Conservation (phyloP, 1,140 invertebrate genomes). For the Phymastichus coffea region DNA sequence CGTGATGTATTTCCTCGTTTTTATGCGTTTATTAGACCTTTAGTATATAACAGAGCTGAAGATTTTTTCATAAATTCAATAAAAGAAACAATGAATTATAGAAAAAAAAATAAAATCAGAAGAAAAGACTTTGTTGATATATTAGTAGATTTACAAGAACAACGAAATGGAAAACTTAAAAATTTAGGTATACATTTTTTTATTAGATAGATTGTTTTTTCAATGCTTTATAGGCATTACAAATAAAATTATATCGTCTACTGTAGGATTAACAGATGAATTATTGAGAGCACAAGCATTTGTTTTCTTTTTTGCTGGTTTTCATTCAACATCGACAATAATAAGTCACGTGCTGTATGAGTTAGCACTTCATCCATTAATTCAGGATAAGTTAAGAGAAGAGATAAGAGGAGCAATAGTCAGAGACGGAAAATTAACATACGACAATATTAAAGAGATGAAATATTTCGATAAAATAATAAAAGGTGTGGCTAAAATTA, state of each 20-base stretch:
- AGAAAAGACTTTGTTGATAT: constrained; percentile 61
- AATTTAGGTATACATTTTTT: constrained; percentile 34
- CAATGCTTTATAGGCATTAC: not conserved
- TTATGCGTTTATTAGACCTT: constrained; percentile 10
- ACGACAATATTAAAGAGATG: constrained; percentile 55
- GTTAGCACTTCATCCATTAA: constrained; percentile 55
- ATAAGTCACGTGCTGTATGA: constrained; percentile 55
- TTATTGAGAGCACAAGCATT: constrained; percentile 45
- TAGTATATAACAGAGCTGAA: constrained; percentile 36
- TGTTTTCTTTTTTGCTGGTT: constrained; percentile 58
- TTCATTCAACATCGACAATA: constrained; percentile 47
- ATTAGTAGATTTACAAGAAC: constrained; percentile 57
- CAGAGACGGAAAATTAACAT: constrained; percentile 60
- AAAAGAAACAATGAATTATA: constrained; percentile 50
- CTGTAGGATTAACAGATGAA: constrained; percentile 39
- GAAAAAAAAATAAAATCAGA: constrained; percentile 53
- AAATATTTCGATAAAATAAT: constrained; percentile 58
- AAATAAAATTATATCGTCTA: not conserved
- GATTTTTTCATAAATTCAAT: constrained; percentile 55
- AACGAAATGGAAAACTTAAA: constrained; percentile 34
- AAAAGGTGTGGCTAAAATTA: constrained; percentile 44
- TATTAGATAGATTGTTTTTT: not conserved
- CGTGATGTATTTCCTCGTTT: not conserved
- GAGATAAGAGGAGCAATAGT: constrained; percentile 46
- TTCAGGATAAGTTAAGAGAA: constrained; percentile 53